Evolutionary conservation across 2,888 invertebrate genomes (phyloP), one percentile per base, ranked within the genome.

Genomic region (Cheiracanthium punctorium): DNA sequence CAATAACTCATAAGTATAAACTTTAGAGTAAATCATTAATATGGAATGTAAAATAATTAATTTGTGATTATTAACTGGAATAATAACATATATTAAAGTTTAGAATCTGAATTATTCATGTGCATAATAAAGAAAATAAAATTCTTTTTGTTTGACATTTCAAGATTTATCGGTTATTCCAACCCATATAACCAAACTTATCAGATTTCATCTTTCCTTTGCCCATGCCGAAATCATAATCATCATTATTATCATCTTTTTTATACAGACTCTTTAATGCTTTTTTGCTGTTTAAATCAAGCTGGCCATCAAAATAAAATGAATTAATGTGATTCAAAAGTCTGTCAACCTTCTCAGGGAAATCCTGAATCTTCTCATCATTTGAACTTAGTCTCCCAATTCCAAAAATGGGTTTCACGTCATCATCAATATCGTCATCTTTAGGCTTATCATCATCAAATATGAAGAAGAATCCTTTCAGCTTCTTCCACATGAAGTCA

Each of bases 401-500:
- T 28, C 41, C 52, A 32, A 77, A 76, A 4, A 81, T 75, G 14
- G 84, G 79, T 29, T 80, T 80, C 37, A 85, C 85, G n/a, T 81
- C 76, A 64, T 85, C 74, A 52, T 86, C 82, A 29, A 81, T 79
- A 20, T 77, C 71, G 43, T 80, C 80, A 43, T 84, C 81, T 32
- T 74, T 58, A 4, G 74, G 76, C 37, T 85, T 82, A 48, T 82
- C 88, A 20, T 85, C 75, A 28, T 75, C 80, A 17, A 76, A 84
- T 12, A 89, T 84, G 29, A 90, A 90, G 43, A 90, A 77, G 76
- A 90, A 88, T 2, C 87, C 80, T 82, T 89, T 89, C 32, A 90
- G 82, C 29, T 89, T 89, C 58, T 87, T 88, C 89, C 91, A 86
- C 89, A 92, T 91, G 89, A 92, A 92, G 32, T 91, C 91, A 0